Base-by-base conservation (phyloP, 2,113 vertebrate genomes). In the Pedionomus torquatus region DNA sequence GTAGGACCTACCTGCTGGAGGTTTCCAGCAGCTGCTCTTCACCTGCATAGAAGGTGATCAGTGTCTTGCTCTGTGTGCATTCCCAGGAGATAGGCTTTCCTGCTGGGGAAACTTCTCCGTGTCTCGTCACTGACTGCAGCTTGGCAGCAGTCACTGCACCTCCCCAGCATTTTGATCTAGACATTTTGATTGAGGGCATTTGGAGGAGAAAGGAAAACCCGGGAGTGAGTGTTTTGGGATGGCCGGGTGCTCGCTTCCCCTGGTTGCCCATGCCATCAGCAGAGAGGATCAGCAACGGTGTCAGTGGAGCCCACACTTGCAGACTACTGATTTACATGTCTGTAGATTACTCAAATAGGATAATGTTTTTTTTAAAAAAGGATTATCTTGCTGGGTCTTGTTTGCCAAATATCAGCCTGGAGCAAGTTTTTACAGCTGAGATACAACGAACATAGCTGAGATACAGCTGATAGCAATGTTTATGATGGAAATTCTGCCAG, bases 351-450 rank as follows among this genome's bases (percentile, higher is more conserved):
- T 87, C 33, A n/a, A 5, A 78, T 18, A 89, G 57, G 35, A 68
- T 64, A 71, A 71, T 18, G 24, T 64, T 30, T 86, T 30, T 86
- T 86, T 86, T 79, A 6, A 83, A 64, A 94, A 93, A 61, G 11
- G 7, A 72, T 91, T 95, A 48, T 79, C 69, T 91, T 93, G 17
- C 68, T 76, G 60, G 15, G 21, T 69, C 88, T 89, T 95, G 65
- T 93, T 95, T 96, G 93, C 72, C 90, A 84, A 69, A 51, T 84
- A 61, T 37, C 39, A 92, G 44, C 48, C 69, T 11, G 28, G n/a
- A 95, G 49, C 76, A 79, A 79, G 61, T 84, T 93, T 80, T 95
- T 71, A 82, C 68, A 87, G 65, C 80, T 91, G 83, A 84, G 65
- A 72, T 65, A 76, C 77, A 79, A 30, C 44, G n/a, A 65, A 43